Conservation (phyloP, 92 coral and sea anemone genomes). For the Galaxea fascicularis region DNA sequence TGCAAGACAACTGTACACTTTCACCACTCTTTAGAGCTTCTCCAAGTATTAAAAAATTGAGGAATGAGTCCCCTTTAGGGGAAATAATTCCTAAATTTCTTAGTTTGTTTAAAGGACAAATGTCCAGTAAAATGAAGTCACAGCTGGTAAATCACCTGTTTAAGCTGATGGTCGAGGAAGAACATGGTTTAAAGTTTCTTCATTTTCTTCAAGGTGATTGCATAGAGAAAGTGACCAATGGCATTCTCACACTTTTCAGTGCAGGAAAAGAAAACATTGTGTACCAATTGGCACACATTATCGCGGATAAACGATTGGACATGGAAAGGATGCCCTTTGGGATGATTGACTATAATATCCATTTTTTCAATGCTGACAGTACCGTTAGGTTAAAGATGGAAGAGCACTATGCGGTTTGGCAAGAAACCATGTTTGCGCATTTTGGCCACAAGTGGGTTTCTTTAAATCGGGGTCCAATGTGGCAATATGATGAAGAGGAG, state of each 20-base stretch:
- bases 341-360: conserved; percentile 45
- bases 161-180: neutral
- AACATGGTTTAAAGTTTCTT: neutral
- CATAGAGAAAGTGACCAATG: neutral
- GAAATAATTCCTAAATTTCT: too few relatives aligned
- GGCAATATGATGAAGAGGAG: conserved; percentile 61
- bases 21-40: too few relatives aligned
- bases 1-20: too few relatives aligned
- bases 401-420: conserved; percentile 67
- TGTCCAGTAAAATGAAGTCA: too few relatives aligned
- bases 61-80: too few relatives aligned
- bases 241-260: neutral
- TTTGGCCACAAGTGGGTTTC: conserved; percentile 73
- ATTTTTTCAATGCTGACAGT: conserved; percentile 51
- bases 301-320: neutral
- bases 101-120: too few relatives aligned
- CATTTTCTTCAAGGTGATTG: neutral
- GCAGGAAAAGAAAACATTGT: conserved; percentile 4
- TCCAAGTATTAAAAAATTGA: too few relatives aligned
- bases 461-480: conserved; percentile 61
- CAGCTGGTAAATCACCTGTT: too few relatives aligned
- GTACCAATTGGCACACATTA: neutral
- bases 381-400: conserved; percentile 66
- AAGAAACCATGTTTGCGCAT: conserved; percentile 73
- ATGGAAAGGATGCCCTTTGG: conserved; percentile 60